phyloP scores from a whole-genome alignment of 2,797 vertebrate genomes.

The Meda fulgida region DNA sequence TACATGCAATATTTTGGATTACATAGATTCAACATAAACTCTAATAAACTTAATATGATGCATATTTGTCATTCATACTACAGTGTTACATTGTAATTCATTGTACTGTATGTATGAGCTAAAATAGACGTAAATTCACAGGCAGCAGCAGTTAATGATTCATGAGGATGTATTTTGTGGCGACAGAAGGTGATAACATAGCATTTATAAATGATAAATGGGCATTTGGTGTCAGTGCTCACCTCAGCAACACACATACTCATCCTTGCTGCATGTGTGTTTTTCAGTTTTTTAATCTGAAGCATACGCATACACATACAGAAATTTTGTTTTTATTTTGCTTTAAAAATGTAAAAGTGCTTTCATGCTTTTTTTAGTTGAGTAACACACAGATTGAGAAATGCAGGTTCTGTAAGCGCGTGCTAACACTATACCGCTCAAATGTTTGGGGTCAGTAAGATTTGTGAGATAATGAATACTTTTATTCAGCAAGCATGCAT shows the following conservation, averaged over 20 bases:
- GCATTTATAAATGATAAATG: slow-evolving; percentile 27
- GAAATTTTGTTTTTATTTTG: no score
- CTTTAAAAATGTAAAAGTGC: background rate
- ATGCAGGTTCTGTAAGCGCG: background rate
- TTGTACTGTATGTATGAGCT: background rate
- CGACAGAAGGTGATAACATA: slow-evolving; percentile 23
- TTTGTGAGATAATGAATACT: background rate
- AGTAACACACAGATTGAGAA: background rate
- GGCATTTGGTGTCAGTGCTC: background rate
- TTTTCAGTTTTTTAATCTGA: background rate
- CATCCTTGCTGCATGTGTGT: background rate
- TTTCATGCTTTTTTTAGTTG: background rate
- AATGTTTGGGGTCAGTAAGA: background rate
- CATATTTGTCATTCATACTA: background rate
- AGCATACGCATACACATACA: background rate
- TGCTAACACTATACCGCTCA: background rate
- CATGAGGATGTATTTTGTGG: slow-evolving; percentile 14
- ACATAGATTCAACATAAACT: background rate
- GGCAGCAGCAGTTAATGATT: background rate
- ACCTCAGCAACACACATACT: background rate
- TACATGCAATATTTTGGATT: background rate
- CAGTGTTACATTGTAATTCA: background rate
- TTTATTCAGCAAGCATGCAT: background rate
- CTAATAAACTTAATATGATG: background rate
- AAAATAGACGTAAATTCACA: background rate